Percentiles rank a stretch among this genome's conserved stretches.
phyloP scores from a whole-genome alignment of 2,888 invertebrate genomes.

The Elysia crispata region DNA sequence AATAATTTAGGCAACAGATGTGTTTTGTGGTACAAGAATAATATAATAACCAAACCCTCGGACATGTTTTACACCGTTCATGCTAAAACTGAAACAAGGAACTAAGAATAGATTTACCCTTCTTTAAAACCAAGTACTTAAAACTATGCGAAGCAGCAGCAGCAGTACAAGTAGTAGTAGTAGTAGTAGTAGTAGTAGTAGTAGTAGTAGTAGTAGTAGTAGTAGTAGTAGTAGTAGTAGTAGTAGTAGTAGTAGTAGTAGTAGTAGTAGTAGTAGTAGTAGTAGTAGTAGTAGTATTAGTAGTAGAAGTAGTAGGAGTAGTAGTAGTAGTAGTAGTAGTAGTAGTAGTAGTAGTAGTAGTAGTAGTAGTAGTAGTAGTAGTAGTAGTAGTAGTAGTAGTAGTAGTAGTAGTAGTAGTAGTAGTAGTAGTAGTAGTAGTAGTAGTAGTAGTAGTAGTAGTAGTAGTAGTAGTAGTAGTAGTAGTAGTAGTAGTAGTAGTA shows the following conservation, averaged over 20 bases:
- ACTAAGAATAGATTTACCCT: no score
- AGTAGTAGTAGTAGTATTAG: no score
- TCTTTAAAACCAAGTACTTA: no score
- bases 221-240: neutral
- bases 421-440: conserved; percentile 1
- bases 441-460: no score
- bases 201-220: neutral
- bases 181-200: neutral
- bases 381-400: neutral
- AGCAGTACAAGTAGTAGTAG: no score
- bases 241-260: neutral
- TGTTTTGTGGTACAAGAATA: no score
- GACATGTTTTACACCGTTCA: no score
- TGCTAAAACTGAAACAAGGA: no score
- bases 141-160: no score
- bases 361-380: conserved; percentile 1
- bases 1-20: no score
- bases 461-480: neutral
- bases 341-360: neutral
- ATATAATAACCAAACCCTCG: no score
- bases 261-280: neutral
- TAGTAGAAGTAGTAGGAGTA: no score
- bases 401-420: neutral
- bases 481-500: conserved; percentile 16
- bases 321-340: conserved; percentile 1